phyloP scores from a whole-genome alignment of 2,113 vertebrate genomes.

The Athene cunicularia region DNA sequence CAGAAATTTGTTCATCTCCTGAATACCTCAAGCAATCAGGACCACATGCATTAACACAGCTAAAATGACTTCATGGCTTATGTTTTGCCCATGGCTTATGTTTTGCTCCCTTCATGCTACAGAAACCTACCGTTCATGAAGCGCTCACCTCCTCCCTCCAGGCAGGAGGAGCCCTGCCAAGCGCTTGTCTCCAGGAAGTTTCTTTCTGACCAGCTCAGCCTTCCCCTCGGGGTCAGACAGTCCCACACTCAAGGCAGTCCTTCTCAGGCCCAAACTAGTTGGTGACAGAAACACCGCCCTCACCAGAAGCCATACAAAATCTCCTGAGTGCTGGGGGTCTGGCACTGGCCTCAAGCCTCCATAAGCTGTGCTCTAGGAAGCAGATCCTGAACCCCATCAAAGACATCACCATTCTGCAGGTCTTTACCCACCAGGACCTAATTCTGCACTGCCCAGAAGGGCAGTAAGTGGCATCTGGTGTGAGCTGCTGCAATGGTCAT shows the following conservation, averaged over 20 bases:
- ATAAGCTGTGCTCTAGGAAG: background rate
- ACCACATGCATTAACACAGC: background rate
- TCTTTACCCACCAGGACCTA: background rate
- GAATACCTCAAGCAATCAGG: background rate
- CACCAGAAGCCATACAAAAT: background rate
- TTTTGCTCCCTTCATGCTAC: background rate
- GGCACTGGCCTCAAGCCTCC: background rate
- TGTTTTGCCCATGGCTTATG: background rate
- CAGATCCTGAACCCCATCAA: background rate
- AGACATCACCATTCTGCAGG: background rate
- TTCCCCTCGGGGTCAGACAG: background rate
- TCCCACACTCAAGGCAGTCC: rapidly evolving
- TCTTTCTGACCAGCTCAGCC: background rate
- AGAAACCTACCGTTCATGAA: background rate
- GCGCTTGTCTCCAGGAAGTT: background rate
- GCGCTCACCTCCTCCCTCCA: background rate
- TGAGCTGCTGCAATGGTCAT: background rate
- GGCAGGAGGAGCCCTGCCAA: background rate
- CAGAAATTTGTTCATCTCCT: background rate
- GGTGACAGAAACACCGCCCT: background rate
- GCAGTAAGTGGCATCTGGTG: background rate
- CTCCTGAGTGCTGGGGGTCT: background rate
- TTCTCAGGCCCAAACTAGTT: background rate
- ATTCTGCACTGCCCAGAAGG: background rate
- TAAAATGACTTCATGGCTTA: background rate